phyloP scores from a whole-genome alignment of 2,888 invertebrate species.

The Lordiphosa fenestrarum region DNA sequence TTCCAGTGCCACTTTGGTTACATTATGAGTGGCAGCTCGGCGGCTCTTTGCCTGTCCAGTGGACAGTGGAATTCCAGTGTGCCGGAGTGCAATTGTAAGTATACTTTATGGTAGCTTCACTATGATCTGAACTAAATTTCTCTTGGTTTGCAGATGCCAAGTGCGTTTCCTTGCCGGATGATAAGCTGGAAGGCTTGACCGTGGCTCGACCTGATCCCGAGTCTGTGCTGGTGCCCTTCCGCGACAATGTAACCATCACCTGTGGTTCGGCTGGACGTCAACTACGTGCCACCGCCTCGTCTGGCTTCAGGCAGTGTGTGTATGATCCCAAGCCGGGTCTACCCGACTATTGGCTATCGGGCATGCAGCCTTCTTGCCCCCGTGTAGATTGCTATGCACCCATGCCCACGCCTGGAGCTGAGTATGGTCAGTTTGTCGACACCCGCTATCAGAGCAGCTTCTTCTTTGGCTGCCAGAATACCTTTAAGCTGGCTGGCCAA shows the following conservation, averaged over 20 bases:
- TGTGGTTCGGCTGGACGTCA: constrained; percentile 90
- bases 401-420: constrained; percentile 94
- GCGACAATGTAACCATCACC: constrained; percentile 92
- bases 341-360: constrained; percentile 95
- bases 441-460: constrained; percentile 96
- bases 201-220: constrained; percentile 90
- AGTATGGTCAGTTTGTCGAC: constrained; percentile 93
- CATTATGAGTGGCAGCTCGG: constrained; percentile 92
- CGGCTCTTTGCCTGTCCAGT: constrained; percentile 91
- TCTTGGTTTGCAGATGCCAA: constrained; percentile 86
- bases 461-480: constrained; percentile 97
- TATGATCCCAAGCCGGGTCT: constrained; percentile 95
- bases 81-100: constrained; percentile 95
- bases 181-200: constrained; percentile 91
- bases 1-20: constrained; percentile 98
- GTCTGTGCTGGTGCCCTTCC: constrained; percentile 92
- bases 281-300: constrained; percentile 89
- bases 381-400: constrained; percentile 95
- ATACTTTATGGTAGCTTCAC: background rate
- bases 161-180: constrained; percentile 93
- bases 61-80: constrained; percentile 96
- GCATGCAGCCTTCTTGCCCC: constrained; percentile 91
- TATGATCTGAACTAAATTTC: background rate
- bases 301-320: constrained; percentile 95
- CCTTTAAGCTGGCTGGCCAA: constrained; percentile 95